Evolutionary conservation across 2,113 vertebrate species (phyloP).

Genomic region (Rhagologus leucostigma): DNA sequence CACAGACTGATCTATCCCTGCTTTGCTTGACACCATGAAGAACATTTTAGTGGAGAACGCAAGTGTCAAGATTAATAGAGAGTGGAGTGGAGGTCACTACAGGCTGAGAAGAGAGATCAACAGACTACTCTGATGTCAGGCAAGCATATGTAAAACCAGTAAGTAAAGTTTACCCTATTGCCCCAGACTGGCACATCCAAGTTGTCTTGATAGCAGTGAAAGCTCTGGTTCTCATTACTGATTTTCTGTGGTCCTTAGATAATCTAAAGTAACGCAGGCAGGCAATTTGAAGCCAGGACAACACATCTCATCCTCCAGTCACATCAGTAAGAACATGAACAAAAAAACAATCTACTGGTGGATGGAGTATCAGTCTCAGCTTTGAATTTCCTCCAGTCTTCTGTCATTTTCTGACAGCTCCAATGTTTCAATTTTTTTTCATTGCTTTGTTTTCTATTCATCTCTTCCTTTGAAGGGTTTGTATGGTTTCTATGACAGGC

Average conservation of each 20-base stretch:
- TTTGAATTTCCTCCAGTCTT: not conserved
- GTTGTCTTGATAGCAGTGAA: not conserved
- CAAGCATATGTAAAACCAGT: not conserved
- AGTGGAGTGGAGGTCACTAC: not conserved
- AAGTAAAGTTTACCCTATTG: not conserved
- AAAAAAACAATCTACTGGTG: not conserved
- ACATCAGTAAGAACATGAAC: not conserved
- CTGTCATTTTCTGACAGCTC: not conserved
- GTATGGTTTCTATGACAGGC: not conserved
- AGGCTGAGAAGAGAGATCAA: not conserved
- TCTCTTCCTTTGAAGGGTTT: not conserved
- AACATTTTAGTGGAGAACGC: not conserved
- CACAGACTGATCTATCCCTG: slow-evolving; percentile 7
- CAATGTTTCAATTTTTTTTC: not conserved
- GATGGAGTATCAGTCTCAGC: not conserved
- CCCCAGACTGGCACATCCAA: not conserved
- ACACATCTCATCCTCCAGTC: not conserved
- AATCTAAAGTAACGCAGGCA: not conserved
- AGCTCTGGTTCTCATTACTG: not conserved
- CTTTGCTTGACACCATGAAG: not conserved
- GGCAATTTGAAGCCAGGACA: not conserved
- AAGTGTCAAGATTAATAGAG: not conserved
- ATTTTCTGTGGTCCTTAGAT: not conserved
- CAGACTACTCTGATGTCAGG: not conserved
- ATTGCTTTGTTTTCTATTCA: not conserved